Conservation (phyloP, 2,888 invertebrate species). For the Cheilosia grossa region DNA sequence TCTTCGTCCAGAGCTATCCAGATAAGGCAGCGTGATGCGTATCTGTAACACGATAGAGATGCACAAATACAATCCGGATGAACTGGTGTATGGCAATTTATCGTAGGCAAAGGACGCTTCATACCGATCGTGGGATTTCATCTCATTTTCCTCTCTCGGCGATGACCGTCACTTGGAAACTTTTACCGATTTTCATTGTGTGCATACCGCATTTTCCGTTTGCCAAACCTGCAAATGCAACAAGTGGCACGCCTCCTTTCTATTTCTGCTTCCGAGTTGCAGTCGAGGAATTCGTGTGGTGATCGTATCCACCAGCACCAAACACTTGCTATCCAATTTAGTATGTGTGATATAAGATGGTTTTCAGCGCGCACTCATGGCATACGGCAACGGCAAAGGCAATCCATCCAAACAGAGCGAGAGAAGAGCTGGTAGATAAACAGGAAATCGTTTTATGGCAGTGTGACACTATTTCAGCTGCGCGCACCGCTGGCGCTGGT, state of each 20-base stretch:
- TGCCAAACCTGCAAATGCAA: slow-evolving; percentile 26
- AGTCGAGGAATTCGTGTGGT: slow-evolving; percentile 37
- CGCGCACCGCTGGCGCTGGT: slow-evolving; percentile 50
- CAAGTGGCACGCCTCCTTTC: slow-evolving; percentile 68
- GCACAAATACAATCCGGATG: slow-evolving; percentile 28
- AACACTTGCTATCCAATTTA: slow-evolving; percentile 42
- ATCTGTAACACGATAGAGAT: slow-evolving; percentile 44
- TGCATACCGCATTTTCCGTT: slow-evolving; percentile 21
- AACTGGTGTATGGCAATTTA: slow-evolving; percentile 25
- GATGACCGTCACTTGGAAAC: slow-evolving; percentile 31
- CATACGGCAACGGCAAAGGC: too few relatives aligned
- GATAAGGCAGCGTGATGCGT: background rate
- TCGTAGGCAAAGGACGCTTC: background rate
- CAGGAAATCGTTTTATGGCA: slow-evolving; percentile 60
- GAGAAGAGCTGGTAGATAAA: slow-evolving; percentile 21
- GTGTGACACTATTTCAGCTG: slow-evolving; percentile 64
- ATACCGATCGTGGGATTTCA: slow-evolving; percentile 54
- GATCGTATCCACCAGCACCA: slow-evolving; percentile 29
- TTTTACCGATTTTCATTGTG: slow-evolving; percentile 42
- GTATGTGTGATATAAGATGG: slow-evolving; percentile 36
- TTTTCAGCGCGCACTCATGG: slow-evolving; percentile 16
- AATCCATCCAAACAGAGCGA: background rate
- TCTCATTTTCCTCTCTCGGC: slow-evolving; percentile 24
- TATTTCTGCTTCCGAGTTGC: slow-evolving; percentile 58
- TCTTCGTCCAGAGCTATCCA: background rate